A percentile compares a stretch with the other conserved stretches of the same genome.
Evolutionary conservation across 2,113 vertebrate genomes (phyloP).

Genomic region (Phalacrocorax carbo): DNA sequence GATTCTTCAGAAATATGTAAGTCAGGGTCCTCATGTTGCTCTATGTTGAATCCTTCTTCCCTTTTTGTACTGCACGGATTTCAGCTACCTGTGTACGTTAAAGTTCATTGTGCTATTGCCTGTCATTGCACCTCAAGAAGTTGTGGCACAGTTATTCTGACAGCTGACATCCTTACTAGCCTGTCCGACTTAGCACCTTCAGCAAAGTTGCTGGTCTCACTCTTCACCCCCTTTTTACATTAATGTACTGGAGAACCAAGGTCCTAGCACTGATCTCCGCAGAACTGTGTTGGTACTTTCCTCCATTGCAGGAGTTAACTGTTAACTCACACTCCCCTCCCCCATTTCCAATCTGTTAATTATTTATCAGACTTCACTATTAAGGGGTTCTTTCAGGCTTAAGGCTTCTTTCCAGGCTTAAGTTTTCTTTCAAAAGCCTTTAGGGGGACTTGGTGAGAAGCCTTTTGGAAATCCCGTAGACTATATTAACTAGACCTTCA

Average conservation of each 20-base stretch:
- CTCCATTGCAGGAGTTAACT: neutral
- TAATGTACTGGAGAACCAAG: neutral
- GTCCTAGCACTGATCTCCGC: neutral
- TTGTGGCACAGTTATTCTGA: neutral
- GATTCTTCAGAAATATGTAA: no score
- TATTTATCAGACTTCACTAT: neutral
- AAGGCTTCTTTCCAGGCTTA: neutral
- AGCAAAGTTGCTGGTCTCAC: neutral
- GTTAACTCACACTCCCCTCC: neutral
- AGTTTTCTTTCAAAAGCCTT: neutral
- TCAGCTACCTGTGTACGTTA: no score
- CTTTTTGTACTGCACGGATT: no score
- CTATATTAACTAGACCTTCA: neutral
- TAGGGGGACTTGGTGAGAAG: neutral
- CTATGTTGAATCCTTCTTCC: no score
- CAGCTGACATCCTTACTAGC: neutral
- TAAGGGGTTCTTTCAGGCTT: neutral
- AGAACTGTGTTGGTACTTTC: neutral
- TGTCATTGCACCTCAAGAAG: neutral
- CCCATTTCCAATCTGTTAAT: neutral
- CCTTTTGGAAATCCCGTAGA: neutral
- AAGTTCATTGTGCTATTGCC: neutral
- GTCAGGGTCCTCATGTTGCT: no score
- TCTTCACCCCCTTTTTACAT: neutral
- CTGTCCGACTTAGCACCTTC: neutral